Percentiles rank a stretch among this genome's conserved stretches.
Conservation (phyloP, 23 tunicate species). For the Oikopleura albicans region DNA sequence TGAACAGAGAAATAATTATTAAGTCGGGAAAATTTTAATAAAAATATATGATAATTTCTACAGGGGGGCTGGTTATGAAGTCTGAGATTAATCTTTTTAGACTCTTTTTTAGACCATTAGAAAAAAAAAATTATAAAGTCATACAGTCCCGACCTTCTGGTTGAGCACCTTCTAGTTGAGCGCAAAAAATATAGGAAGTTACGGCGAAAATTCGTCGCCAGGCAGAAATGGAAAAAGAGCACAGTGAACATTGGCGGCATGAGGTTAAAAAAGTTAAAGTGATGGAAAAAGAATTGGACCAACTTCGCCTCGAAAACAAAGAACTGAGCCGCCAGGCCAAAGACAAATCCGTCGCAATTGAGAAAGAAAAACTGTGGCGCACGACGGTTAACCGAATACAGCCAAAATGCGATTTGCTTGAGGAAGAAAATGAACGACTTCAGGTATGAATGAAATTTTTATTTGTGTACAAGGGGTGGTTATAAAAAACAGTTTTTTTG, state of each 20-base stretch:
- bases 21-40: too few relatives aligned
- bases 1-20: too few relatives aligned
- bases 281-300: neutral
- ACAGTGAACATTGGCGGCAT: neutral
- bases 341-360: slow-evolving; percentile 11
- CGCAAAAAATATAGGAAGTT: neutral
- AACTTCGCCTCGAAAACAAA: neutral
- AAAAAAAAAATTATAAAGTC: too few relatives aligned
- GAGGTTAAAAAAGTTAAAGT: neutral
- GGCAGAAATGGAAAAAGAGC: neutral
- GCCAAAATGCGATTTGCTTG: slow-evolving; percentile 4
- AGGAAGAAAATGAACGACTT: neutral
- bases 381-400: neutral
- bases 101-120: too few relatives aligned
- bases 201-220: neutral
- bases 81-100: too few relatives aligned
- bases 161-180: too few relatives aligned
- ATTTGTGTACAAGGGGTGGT: too few relatives aligned
- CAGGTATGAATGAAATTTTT: too few relatives aligned
- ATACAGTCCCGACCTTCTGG: too few relatives aligned
- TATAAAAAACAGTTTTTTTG: too few relatives aligned
- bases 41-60: too few relatives aligned
- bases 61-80: too few relatives aligned
- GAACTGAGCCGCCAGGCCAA: neutral
- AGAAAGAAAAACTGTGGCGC: neutral